A percentile compares a stretch with the other conserved stretches of the same genome.
Conservation (phyloP, 2,797 vertebrate genomes). For the Sorex maritimensis region DNA sequence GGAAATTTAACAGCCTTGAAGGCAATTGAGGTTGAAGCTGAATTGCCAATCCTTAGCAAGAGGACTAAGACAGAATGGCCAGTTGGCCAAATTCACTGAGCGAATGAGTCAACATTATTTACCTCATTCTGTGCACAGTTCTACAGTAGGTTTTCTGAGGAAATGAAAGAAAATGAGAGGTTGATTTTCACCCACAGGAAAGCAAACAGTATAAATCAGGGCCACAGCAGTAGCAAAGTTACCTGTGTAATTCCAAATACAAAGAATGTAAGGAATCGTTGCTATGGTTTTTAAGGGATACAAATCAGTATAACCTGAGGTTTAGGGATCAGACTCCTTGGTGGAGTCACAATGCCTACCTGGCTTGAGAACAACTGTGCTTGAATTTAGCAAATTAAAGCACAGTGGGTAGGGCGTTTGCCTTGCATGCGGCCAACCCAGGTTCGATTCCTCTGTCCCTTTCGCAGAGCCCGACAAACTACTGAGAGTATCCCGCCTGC, state of each 20-base stretch:
- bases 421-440: too few relatives aligned
- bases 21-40: slow-evolving; percentile 3
- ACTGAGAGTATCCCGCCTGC: too few relatives aligned
- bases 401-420: too few relatives aligned
- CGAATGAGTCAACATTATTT: background rate
- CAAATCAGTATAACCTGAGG: background rate
- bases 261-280: background rate
- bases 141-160: slow-evolving; percentile 52
- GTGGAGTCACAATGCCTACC: background rate
- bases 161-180: slow-evolving; percentile 64
- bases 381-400: background rate
- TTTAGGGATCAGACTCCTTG: background rate
- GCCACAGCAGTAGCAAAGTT: background rate
- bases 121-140: slow-evolving; percentile 54
- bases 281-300: background rate
- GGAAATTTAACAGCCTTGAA: slow-evolving; percentile 68
- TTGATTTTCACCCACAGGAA: slow-evolving; percentile 44
- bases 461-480: too few relatives aligned
- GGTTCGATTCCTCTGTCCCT: too few relatives aligned
- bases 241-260: background rate
- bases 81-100: slow-evolving; percentile 28
- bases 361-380: background rate
- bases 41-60: slow-evolving; percentile 51
- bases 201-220: slow-evolving; percentile 25
- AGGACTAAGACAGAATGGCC: slow-evolving; percentile 60